Percentiles rank a stretch among this genome's conserved stretches.
phyloP scores from a whole-genome alignment of 2,888 invertebrate genomes.

The Charanyca ferruginea region DNA sequence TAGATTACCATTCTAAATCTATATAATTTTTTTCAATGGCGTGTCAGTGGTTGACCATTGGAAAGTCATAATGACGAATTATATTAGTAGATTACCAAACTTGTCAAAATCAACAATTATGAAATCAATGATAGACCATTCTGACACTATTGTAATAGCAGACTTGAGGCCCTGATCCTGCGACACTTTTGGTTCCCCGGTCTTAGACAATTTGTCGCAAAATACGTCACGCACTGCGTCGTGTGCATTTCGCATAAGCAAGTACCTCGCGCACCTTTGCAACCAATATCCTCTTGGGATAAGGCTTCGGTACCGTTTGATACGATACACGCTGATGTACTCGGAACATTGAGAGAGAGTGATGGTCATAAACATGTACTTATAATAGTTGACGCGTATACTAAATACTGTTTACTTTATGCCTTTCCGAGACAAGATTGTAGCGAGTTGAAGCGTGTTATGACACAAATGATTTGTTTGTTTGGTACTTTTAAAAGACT shows the following conservation, averaged over 20 bases:
- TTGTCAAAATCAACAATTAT: no score
- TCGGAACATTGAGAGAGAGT: not conserved
- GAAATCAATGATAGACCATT: no score
- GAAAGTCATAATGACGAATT: no score
- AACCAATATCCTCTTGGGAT: slow-evolving; percentile 1
- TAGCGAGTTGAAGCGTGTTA: not conserved
- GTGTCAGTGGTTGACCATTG: no score
- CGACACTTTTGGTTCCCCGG: no score
- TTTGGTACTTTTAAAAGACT: slow-evolving; percentile 12
- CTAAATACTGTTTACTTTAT: slow-evolving; percentile 6
- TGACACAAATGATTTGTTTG: not conserved
- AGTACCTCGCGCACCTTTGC: not conserved
- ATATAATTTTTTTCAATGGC: no score
- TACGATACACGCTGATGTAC: not conserved
- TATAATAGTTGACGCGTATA: slow-evolving; percentile 4
- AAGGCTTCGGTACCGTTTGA: not conserved
- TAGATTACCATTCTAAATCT: no score
- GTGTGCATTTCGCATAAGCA: slow-evolving; percentile 1
- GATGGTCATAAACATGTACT: not conserved
- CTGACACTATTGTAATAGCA: no score
- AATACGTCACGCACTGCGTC: not conserved
- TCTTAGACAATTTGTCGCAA: no score
- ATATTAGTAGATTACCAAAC: no score
- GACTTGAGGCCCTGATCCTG: no score
- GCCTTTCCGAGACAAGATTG: not conserved